Percentiles rank a stretch among this genome's conserved stretches.
phyloP scores from a whole-genome alignment of 1,140 invertebrate species.

The Magallana angulata region DNA sequence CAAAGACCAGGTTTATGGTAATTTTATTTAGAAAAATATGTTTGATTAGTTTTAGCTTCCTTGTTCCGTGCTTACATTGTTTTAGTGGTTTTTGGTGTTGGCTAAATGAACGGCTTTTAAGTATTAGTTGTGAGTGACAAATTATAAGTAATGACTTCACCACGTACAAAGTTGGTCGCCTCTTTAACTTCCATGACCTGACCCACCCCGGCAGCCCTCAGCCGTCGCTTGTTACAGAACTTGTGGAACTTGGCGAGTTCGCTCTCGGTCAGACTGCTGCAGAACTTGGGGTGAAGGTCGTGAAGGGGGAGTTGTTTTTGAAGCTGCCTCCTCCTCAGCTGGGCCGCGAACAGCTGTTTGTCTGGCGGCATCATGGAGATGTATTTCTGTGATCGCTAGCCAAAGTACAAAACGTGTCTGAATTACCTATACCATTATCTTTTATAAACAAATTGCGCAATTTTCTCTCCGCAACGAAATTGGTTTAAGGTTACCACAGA shows the following conservation, averaged over 20 bases:
- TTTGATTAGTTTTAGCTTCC: too few relatives aligned
- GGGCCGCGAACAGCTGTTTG: constrained; percentile 97
- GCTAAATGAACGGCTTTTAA: too few relatives aligned
- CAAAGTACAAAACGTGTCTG: constrained; percentile 36
- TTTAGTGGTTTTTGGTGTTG: too few relatives aligned
- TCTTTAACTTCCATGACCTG: constrained; percentile 86
- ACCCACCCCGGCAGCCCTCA: constrained; percentile 94
- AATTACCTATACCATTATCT: too few relatives aligned
- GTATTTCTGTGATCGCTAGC: constrained; percentile 94
- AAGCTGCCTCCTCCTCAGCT: constrained; percentile 94
- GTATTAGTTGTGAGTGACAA: too few relatives aligned
- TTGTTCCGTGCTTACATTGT: too few relatives aligned
- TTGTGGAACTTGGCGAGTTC: constrained; percentile 90
- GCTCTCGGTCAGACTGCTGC: constrained; percentile 92
- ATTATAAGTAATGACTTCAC: neutral
- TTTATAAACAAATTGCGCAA: too few relatives aligned
- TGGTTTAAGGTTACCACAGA: too few relatives aligned
- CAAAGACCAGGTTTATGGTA: too few relatives aligned
- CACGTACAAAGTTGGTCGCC: neutral
- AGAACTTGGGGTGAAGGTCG: constrained; percentile 94
- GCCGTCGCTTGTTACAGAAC: constrained; percentile 85
- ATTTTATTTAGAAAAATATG: too few relatives aligned
- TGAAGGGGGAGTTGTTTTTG: constrained; percentile 97
- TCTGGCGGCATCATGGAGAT: constrained; percentile 96
- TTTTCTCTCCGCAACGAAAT: too few relatives aligned